These are phyloP conservation scores for Eurystomus glaucurus DNA, from an alignment of 2,797 vertebrate species.

Conservation along the genomic window DNA sequence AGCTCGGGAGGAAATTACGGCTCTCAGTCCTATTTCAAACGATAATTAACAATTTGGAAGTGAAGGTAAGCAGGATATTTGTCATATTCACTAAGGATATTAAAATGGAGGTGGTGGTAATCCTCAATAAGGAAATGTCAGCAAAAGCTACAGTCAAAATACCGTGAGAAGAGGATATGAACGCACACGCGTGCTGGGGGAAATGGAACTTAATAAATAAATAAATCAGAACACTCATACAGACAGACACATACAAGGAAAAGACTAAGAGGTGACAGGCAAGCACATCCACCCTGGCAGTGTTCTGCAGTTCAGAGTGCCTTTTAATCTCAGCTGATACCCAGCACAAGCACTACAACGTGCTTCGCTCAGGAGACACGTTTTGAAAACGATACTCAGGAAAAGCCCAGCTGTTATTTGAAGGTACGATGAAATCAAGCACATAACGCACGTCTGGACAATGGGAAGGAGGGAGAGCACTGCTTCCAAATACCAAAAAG, in stretches of 20 bases:
- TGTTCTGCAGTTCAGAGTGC: not conserved
- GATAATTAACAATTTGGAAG: not conserved
- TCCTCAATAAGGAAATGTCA: not conserved
- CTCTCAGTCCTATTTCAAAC: not conserved
- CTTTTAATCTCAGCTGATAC: not conserved
- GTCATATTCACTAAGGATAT: not conserved
- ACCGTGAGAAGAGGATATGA: not conserved
- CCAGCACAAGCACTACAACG: not conserved
- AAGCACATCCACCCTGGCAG: not conserved
- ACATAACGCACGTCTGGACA: not conserved
- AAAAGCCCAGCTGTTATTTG: not conserved
- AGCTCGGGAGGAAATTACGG: slow-evolving; percentile 25
- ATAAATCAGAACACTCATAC: not conserved
- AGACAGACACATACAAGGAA: not conserved
- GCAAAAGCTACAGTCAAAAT: not conserved
- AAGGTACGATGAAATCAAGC: not conserved
- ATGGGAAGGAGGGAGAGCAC: not conserved
- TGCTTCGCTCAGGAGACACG: not conserved
- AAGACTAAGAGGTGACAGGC: not conserved
- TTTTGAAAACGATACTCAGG: not conserved
- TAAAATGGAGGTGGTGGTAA: not conserved
- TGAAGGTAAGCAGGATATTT: slow-evolving; percentile 32
- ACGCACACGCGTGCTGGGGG: not conserved
- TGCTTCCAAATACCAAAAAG: not conserved
- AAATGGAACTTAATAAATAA: not conserved